Conservation (phyloP, 2,888 invertebrate species). For the Crocallis elinguaria region DNA sequence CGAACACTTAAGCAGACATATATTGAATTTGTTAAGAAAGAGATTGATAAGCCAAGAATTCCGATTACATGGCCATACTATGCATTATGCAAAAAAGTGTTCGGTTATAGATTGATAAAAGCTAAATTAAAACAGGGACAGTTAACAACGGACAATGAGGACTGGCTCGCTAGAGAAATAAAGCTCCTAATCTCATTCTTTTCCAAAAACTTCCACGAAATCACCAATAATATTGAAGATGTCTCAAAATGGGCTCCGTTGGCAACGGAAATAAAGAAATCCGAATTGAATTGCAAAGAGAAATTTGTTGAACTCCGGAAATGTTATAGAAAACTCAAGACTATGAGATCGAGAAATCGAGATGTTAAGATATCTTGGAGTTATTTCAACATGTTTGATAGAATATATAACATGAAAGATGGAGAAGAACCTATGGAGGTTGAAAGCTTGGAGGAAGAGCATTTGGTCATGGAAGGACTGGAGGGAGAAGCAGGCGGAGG, state of each 20-base stretch:
- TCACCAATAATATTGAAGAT: constrained; percentile 53
- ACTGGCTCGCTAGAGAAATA: constrained; percentile 70
- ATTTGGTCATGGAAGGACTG: constrained; percentile 42
- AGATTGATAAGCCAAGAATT: constrained; percentile 71
- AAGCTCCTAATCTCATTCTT: constrained; percentile 66
- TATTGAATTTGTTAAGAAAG: constrained; percentile 65
- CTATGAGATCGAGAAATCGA: constrained; percentile 65
- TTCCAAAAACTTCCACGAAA: constrained; percentile 53
- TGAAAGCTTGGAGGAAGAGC: constrained; percentile 31
- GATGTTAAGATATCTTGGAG: constrained; percentile 74
- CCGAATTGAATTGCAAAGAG: constrained; percentile 55
- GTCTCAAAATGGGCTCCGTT: constrained; percentile 54
- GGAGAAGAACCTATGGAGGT: constrained; percentile 43
- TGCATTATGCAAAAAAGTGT: constrained; percentile 72
- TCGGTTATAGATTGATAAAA: constrained; percentile 71
- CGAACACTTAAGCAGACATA: constrained; percentile 73
- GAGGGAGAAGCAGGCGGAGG: constrained; percentile 45
- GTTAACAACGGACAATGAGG: constrained; percentile 55
- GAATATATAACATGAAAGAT: constrained; percentile 53
- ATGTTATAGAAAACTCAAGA: constrained; percentile 71
- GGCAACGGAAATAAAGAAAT: constrained; percentile 53
- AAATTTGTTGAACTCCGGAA: constrained; percentile 72
- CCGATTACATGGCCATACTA: constrained; percentile 77
- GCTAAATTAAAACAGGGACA: constrained; percentile 64
- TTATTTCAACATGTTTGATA: constrained; percentile 68